These are phyloP conservation scores for Macrotis lagotis DNA, from an alignment of 2,113 vertebrate species.

Conservation along the genomic window DNA sequence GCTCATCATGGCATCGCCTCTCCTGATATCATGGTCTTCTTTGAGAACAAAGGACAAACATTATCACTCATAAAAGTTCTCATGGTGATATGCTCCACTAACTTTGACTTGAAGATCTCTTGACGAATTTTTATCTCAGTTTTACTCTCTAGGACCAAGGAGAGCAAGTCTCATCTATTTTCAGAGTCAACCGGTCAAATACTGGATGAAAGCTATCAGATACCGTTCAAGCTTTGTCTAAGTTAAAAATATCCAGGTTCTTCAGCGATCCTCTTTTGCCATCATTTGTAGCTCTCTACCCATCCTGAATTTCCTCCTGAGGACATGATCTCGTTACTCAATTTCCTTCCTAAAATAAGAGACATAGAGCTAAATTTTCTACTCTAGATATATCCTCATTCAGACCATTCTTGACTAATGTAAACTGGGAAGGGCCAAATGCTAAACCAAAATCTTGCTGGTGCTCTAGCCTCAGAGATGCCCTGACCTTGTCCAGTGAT, in stretches of 20 bases:
- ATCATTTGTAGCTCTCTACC: background rate
- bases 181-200: background rate
- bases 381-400: background rate
- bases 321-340: background rate
- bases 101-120: background rate
- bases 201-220: background rate
- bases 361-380: background rate
- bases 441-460: background rate
- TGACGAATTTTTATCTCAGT: background rate
- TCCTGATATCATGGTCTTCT: too few species aligned
- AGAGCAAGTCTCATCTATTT: background rate
- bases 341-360: background rate
- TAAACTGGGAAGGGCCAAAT: background rate
- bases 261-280: background rate
- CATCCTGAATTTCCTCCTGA: background rate
- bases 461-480: background rate
- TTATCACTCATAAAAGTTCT: too few species aligned
- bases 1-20: too few species aligned
- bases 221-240: background rate
- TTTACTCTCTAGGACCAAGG: background rate
- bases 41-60: too few species aligned
- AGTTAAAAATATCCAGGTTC: background rate
- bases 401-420: background rate
- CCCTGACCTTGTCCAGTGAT: background rate
- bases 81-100: too few species aligned